Conservation (phyloP, 2,797 vertebrate genomes). For the Gephyroberyx darwinii region DNA sequence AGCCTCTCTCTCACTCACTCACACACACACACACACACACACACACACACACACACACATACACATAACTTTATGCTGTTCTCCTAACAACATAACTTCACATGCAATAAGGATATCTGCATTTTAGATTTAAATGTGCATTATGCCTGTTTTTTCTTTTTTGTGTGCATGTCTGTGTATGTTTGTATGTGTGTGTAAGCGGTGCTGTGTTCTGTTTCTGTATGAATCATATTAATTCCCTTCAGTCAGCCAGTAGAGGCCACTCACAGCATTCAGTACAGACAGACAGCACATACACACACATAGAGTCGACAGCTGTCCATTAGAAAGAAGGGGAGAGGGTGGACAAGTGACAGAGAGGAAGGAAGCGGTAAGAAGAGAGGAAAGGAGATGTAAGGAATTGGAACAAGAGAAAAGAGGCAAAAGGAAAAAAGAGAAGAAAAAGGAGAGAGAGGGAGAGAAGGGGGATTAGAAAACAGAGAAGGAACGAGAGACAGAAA, state of each 20-base stretch:
- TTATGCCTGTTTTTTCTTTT: neutral
- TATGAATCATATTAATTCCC: slow-evolving; percentile 86
- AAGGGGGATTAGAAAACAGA: neutral
- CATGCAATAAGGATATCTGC: slow-evolving; percentile 8
- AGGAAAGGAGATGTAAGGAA: neutral
- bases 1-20: neutral
- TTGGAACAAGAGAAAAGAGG: neutral
- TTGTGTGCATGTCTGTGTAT: neutral
- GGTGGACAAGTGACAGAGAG: slow-evolving; percentile 37
- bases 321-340: slow-evolving; percentile 54
- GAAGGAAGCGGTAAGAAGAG: slow-evolving; percentile 25
- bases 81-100: slow-evolving; percentile 26
- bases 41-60: slow-evolving; percentile 2
- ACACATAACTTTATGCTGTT: slow-evolving; percentile 30
- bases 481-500: slow-evolving; percentile 1
- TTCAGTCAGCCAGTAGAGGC: slow-evolving; percentile 97
- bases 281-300: slow-evolving; percentile 56
- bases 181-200: neutral
- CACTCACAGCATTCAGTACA: slow-evolving; percentile 94
- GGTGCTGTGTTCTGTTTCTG: slow-evolving; percentile 40
- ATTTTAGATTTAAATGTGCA: slow-evolving; percentile 22
- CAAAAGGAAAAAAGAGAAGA: slow-evolving; percentile 6
- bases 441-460: slow-evolving; percentile 12
- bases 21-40: slow-evolving; percentile 18
- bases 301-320: slow-evolving; percentile 62